These are phyloP conservation scores for Streptopelia turtur DNA, from an alignment of 2,797 vertebrate genomes.

Conservation along the genomic window DNA sequence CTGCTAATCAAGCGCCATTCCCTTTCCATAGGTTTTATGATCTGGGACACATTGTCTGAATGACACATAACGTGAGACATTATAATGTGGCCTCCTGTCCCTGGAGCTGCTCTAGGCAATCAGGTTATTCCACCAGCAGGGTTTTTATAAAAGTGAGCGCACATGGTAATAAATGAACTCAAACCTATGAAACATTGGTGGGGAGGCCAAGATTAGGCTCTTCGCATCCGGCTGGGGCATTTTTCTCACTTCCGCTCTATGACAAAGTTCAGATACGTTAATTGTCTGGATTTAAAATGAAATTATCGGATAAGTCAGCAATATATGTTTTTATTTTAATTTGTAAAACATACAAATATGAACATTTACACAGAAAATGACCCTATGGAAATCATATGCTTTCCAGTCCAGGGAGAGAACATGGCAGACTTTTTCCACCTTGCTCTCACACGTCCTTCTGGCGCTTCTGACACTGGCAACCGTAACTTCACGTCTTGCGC, in stretches of 20 bases:
- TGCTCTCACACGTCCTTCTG: neutral
- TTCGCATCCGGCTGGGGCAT: neutral
- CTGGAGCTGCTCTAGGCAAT: slow-evolving; percentile 14
- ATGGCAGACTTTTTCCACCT: neutral
- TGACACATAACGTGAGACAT: neutral
- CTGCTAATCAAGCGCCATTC: neutral
- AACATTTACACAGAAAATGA: neutral
- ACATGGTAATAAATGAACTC: slow-evolving; percentile 12
- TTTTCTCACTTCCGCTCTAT: neutral
- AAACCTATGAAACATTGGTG: neutral
- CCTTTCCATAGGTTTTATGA: neutral
- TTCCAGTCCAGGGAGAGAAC: neutral
- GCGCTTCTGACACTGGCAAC: neutral
- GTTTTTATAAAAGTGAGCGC: slow-evolving; percentile 36
- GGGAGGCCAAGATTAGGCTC: neutral
- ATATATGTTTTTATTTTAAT: neutral
- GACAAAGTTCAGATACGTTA: neutral
- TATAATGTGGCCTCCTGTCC: neutral
- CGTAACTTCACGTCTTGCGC: neutral
- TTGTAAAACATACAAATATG: neutral
- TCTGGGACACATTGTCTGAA: neutral
- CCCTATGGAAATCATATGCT: neutral
- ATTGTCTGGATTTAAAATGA: neutral
- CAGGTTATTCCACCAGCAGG: neutral
- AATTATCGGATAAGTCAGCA: neutral